phyloP scores from a whole-genome alignment of 1,140 invertebrate genomes.

The Anoplolepis gracilipes region DNA sequence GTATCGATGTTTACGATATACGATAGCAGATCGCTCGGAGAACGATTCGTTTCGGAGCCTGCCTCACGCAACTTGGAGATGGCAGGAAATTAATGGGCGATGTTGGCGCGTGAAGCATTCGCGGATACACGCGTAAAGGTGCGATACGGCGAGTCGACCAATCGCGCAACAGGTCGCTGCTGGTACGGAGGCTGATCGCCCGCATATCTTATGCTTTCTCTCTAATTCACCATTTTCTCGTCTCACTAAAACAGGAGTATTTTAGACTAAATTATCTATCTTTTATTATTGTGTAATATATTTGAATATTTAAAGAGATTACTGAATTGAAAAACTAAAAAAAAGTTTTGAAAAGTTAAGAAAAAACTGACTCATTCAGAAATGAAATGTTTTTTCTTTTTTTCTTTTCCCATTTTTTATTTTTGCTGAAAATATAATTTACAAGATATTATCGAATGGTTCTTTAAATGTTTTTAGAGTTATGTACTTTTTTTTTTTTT shows the following conservation, averaged over 20 bases:
- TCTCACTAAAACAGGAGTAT: not conserved
- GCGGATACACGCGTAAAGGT: constrained; percentile 53
- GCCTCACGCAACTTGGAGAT: not conserved
- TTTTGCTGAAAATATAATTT: not conserved
- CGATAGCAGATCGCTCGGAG: not conserved
- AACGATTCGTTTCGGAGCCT: not conserved
- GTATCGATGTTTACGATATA: not conserved
- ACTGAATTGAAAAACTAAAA: not conserved
- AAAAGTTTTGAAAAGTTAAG: not conserved
- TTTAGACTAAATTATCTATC: not conserved
- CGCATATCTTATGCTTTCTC: constrained; percentile 51
- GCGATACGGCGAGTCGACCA: constrained; percentile 59
- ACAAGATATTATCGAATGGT: not conserved
- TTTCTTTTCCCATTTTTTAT: too few relatives aligned
- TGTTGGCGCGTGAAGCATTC: constrained; percentile 43
- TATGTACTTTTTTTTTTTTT: too few relatives aligned
- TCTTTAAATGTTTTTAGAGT: not conserved
- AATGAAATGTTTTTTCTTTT: not conserved
- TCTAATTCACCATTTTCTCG: constrained; percentile 1
- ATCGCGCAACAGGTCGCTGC: constrained; percentile 82
- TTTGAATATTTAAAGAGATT: not conserved
- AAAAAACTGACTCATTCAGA: not conserved
- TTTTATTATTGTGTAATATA: not conserved
- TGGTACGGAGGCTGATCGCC: constrained; percentile 67
- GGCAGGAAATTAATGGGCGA: constrained; percentile 40